Percentiles rank a stretch among this genome's conserved stretches.
Conservation (phyloP, 2,113 vertebrate species). For the Elephas maximus region DNA sequence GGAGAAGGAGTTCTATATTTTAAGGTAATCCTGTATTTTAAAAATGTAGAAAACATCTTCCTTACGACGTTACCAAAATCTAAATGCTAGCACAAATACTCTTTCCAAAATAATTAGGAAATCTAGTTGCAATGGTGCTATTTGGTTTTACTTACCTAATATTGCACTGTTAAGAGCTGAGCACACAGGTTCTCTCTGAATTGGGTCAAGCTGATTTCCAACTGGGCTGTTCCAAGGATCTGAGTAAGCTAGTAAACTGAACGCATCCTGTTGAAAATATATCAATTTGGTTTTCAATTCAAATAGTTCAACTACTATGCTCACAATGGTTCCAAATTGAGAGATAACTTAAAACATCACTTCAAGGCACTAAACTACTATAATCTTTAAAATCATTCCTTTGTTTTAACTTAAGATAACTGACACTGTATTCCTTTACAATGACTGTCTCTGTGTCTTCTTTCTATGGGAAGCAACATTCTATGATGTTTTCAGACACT, state of each 20-base stretch:
- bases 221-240: constrained; percentile 99
- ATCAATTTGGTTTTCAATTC: constrained; percentile 45
- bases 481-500: neutral
- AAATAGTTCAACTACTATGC: neutral
- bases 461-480: neutral
- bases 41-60: neutral
- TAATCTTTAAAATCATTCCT: neutral
- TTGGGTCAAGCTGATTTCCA: constrained; percentile 97
- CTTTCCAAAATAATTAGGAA: neutral
- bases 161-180: constrained; percentile 99
- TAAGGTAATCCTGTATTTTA: neutral
- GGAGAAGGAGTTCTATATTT: neutral
- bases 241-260: constrained; percentile 98
- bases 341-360: neutral
- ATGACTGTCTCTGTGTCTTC: neutral
- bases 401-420: neutral
- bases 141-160: constrained; percentile 90
- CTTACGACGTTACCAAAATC: neutral
- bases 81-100: neutral
- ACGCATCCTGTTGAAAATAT: constrained; percentile 92
- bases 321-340: neutral
- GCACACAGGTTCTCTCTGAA: constrained; percentile 99
- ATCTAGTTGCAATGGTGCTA: neutral
- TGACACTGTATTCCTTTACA: neutral
- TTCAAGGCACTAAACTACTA: neutral